A percentile compares a stretch with the other conserved stretches of the same genome.
Evolutionary conservation across 2,888 invertebrate genomes (phyloP).

Genomic region (Pyrochroa serraticornis): DNA sequence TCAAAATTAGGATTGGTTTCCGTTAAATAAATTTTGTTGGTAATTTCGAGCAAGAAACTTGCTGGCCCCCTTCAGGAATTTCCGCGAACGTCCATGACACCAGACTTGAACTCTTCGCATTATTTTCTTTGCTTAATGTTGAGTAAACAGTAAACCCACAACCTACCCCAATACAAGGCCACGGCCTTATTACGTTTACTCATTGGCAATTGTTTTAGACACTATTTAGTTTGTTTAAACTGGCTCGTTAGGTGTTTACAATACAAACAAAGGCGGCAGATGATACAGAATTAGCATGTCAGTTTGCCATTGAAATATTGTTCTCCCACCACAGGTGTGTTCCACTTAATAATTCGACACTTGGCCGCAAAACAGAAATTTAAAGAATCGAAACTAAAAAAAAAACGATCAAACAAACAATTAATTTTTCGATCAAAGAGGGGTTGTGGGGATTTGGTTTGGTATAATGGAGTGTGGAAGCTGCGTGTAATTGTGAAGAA

Average conservation of each 20-base stretch:
- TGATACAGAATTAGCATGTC: constrained; percentile 50
- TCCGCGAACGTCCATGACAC: no score
- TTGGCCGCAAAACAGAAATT: not conserved
- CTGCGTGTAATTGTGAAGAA: constrained; percentile 38
- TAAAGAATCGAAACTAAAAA: not conserved
- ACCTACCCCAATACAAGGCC: constrained; percentile 37
- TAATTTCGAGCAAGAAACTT: no score
- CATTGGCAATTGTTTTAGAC: constrained; percentile 46
- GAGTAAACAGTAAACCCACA: constrained; percentile 13
- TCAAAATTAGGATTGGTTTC: no score
- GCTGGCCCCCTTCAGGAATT: no score
- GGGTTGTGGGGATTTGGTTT: not conserved
- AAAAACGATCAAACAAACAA: not conserved
- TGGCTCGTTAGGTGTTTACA: constrained; percentile 55
- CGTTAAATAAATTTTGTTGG: constrained; percentile 18
- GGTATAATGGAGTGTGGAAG: constrained; percentile 36
- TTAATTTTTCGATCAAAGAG: constrained; percentile 2
- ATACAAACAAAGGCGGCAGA: constrained; percentile 53
- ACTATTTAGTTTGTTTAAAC: constrained; percentile 52
- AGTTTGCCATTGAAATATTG: constrained; percentile 38
- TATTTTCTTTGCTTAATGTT: constrained; percentile 4
- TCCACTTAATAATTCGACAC: constrained; percentile 18
- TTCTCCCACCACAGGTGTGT: constrained; percentile 34
- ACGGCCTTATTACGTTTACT: constrained; percentile 31
- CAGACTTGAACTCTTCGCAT: not conserved